These are phyloP conservation scores for Holothuria leucospilota DNA, from an alignment of 53 echinoderm and acorn worm genomes.

Conservation along the genomic window DNA sequence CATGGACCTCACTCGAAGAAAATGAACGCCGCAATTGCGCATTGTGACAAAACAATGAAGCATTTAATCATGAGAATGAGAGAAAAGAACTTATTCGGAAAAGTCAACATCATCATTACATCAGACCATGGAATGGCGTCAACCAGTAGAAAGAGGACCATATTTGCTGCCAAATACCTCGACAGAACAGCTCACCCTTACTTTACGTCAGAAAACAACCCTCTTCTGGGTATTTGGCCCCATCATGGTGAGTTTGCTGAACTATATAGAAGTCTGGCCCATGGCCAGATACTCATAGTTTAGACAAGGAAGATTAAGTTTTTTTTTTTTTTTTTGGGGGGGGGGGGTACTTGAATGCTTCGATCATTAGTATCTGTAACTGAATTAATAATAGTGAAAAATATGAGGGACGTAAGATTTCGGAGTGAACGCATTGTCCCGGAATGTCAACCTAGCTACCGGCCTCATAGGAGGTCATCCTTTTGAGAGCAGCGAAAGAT, in stretches of 20 bases:
- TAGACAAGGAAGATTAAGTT: too few species aligned
- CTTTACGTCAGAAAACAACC: slow-evolving; percentile 69
- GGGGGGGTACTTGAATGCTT: too few species aligned
- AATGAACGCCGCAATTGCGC: slow-evolving; percentile 62
- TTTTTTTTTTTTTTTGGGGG: too few species aligned
- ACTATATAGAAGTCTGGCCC: too few species aligned
- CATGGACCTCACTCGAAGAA: slow-evolving; percentile 70
- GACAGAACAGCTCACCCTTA: slow-evolving; percentile 56
- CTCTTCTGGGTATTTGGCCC: slow-evolving; percentile 83
- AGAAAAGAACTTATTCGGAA: slow-evolving; percentile 60
- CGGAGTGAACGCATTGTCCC: too few species aligned
- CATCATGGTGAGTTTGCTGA: background rate
- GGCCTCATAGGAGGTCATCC: too few species aligned
- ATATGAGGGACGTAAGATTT: too few species aligned
- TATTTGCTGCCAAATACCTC: slow-evolving; percentile 70
- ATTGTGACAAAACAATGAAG: slow-evolving; percentile 70
- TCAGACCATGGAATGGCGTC: slow-evolving; percentile 92
- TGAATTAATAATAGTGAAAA: too few species aligned
- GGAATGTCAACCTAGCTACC: too few species aligned
- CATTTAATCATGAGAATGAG: slow-evolving; percentile 68
- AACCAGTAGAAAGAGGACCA: slow-evolving; percentile 37
- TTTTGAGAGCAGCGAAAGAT: too few species aligned
- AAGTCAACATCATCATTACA: slow-evolving; percentile 76
- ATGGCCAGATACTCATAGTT: too few species aligned
- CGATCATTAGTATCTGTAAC: too few species aligned